These are phyloP conservation scores for Entomobrya proxima DNA, from an alignment of 2,888 invertebrate genomes.

Conservation along the genomic window DNA sequence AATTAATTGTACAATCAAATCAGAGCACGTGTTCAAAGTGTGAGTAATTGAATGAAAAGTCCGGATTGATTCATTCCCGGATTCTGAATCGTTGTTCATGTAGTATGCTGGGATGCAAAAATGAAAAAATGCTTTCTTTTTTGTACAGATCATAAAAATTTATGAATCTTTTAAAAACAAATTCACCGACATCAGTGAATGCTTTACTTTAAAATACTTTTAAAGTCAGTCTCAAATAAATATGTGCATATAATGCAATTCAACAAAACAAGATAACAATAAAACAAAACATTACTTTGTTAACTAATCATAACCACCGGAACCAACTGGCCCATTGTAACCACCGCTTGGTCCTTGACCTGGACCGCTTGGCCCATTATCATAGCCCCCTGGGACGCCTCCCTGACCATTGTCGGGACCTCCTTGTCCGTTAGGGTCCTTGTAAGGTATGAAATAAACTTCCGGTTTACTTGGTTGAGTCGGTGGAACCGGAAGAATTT, in stretches of 20 bases:
- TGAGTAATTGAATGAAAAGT: too few relatives aligned
- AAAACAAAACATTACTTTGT: not conserved
- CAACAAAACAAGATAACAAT: conserved; percentile 22
- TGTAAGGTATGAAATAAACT: conserved; percentile 51
- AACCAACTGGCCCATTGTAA: conserved; percentile 10
- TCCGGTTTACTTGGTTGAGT: conserved; percentile 38
- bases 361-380: not conserved
- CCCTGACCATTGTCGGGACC: conserved; percentile 33
- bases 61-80: too few relatives aligned
- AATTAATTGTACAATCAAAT: too few relatives aligned
- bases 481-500: conserved; percentile 13
- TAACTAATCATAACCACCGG: conserved; percentile 3
- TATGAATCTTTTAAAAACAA: too few relatives aligned
- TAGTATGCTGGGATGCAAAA: too few relatives aligned
- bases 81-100: too few relatives aligned
- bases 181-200: conserved; percentile 11
- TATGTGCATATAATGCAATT: conserved; percentile 13
- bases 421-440: conserved; percentile 38
- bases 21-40: too few relatives aligned
- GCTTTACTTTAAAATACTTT: not conserved
- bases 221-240: conserved; percentile 65
- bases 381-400: conserved; percentile 18
- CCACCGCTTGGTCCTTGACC: conserved; percentile 8
- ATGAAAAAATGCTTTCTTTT: too few relatives aligned
- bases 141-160: too few relatives aligned